Evolutionary conservation across 2,888 invertebrate genomes (phyloP), one percentile per base, ranked within the genome.

Genomic region (Hemistola chrysoprasaria): DNA sequence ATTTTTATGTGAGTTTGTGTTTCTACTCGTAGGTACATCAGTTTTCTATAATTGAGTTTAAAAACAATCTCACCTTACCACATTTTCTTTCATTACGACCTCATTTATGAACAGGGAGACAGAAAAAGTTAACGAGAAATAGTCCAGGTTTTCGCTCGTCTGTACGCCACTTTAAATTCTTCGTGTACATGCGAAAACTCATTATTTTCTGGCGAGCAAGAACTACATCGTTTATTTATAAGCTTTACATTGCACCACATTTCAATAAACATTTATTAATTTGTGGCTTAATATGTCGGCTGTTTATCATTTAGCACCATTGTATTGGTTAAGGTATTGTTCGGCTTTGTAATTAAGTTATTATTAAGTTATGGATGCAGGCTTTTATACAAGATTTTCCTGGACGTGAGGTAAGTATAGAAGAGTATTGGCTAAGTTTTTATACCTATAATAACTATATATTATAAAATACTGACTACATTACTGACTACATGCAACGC

Each of bases 201-300:
- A 38, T 38, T 35, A 46, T 29, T 33, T 24, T 37, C 22, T 24
- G 22, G 10, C 10, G 28, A 31, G 30, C 26, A 33, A 30, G 33
- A 32, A 23, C 22, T 31, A 35, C 26, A 10, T 31, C 25, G 30
- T 16, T 36, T 36, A 42, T 36, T 42, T 32, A 32, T 27, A 36
- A 34, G 20, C 35, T 22, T 31, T 16, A 35, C 24, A 35, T 31
- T 30, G 31, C 40, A 40, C 31, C 38, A 22, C 48, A 40, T 39
- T 40, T 44, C 48, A 44, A 44, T 44, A 48, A 34, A 43, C 33
- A 22, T 48, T 29, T 28, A 44, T 44, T 48, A 44, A 44, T 38
- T 38, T 42, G 23, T 20, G 29, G 34, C 30, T 22, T 28, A 34
- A 35, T 27, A 30, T 34, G 38, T 26, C 33, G 37, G 38, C 34